Evolutionary conservation across 2,888 invertebrate species (phyloP).

Genomic region (Mesorhabditis sp.): DNA sequence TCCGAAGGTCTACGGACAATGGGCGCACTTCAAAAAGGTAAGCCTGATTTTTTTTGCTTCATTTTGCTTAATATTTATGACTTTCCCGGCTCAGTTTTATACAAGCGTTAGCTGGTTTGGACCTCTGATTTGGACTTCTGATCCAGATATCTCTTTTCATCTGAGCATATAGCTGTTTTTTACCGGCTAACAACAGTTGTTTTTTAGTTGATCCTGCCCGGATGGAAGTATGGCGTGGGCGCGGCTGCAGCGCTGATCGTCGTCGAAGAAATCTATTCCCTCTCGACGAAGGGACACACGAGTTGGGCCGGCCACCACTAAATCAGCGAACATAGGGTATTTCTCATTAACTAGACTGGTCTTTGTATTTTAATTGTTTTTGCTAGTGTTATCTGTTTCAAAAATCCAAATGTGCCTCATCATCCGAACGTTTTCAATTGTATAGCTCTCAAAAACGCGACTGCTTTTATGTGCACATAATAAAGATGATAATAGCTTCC

Average conservation of each 20-base stretch:
- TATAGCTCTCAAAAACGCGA: too few species aligned
- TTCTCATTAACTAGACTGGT: too few species aligned
- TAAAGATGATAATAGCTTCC: too few species aligned
- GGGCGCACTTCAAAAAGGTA: slow-evolving; percentile 45
- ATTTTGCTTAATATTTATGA: neutral
- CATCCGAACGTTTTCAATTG: too few species aligned
- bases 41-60: neutral
- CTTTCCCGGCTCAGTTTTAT: neutral
- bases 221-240: slow-evolving; percentile 47
- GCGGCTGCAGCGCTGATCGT: slow-evolving; percentile 45
- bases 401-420: too few species aligned
- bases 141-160: neutral
- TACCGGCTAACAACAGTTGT: neutral
- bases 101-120: neutral
- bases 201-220: slow-evolving; percentile 40
- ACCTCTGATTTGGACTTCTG: neutral
- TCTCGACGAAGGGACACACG: slow-evolving; percentile 45
- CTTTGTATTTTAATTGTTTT: too few species aligned
- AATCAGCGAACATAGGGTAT: neutral
- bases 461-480: too few species aligned
- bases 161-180: neutral
- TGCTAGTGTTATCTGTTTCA: too few species aligned
- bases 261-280: slow-evolving; percentile 48
- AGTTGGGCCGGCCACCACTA: slow-evolving; percentile 49
- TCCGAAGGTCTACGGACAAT: slow-evolving; percentile 40